Conservation (phyloP, 1,140 invertebrate genomes). For the Heliconius nattereri region DNA sequence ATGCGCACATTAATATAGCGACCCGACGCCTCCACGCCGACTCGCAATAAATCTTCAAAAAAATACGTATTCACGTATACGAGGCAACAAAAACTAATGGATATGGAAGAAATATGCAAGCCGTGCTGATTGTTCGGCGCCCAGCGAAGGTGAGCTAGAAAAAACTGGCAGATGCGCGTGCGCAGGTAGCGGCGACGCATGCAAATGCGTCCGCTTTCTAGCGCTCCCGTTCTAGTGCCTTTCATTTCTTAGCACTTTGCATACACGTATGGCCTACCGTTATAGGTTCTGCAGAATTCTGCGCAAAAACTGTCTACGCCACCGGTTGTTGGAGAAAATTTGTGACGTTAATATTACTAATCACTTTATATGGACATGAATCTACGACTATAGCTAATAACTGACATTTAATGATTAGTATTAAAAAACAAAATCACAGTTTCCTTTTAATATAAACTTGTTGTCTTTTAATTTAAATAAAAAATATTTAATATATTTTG, state of each 20-base stretch:
- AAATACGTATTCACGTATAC: constrained; percentile 51
- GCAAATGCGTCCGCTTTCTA: constrained; percentile 52
- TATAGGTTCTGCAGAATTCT: constrained; percentile 28
- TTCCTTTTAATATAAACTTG: not conserved
- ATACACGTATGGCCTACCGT: constrained; percentile 33
- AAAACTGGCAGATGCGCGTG: constrained; percentile 44
- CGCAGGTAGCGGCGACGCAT: constrained; percentile 60
- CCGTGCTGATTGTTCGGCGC: constrained; percentile 50
- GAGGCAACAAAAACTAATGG: constrained; percentile 56
- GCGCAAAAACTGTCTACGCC: constrained; percentile 26
- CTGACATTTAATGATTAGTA: no score
- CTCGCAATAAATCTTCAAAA: constrained; percentile 56
- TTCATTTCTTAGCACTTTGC: constrained; percentile 29
- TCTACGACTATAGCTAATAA: not conserved
- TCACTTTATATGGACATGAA: not conserved
- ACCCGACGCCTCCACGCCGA: constrained; percentile 21
- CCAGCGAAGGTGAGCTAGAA: constrained; percentile 45
- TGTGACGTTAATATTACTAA: constrained; percentile 10
- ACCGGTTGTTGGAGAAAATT: constrained; percentile 18
- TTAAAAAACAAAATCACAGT: no score
- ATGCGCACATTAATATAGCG: constrained; percentile 29
- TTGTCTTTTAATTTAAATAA: not conserved
- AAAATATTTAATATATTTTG: not conserved
- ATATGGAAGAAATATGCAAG: constrained; percentile 56
- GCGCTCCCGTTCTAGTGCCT: constrained; percentile 18